A percentile compares a stretch with the other conserved stretches of the same genome.
phyloP scores from a whole-genome alignment of 2,113 vertebrate species.

The Theristicus caerulescens region DNA sequence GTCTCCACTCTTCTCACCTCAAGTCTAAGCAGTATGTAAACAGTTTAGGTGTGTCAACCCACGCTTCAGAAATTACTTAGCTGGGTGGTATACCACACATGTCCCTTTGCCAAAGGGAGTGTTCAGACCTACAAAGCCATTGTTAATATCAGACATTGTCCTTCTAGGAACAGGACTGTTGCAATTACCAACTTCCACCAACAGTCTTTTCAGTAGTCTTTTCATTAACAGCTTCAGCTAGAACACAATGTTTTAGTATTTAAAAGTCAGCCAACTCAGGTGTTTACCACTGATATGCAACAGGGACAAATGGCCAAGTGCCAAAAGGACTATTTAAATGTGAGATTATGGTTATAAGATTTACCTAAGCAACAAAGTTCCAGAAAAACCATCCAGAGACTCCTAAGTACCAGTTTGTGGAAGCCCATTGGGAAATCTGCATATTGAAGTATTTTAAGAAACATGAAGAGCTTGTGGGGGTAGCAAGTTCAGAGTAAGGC shows the following conservation, averaged over 20 bases:
- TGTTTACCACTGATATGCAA: background rate
- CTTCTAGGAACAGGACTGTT: background rate
- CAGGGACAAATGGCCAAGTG: background rate
- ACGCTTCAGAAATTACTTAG: background rate
- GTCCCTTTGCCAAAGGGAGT: background rate
- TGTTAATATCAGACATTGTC: background rate
- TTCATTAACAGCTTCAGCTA: background rate
- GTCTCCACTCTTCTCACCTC: background rate
- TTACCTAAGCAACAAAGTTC: background rate
- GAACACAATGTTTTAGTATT: background rate
- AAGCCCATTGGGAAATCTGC: background rate
- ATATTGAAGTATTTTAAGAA: background rate
- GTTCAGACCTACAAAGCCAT: background rate
- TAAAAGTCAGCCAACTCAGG: background rate
- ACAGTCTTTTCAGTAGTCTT: background rate
- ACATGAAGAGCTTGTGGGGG: background rate
- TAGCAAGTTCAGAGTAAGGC: background rate
- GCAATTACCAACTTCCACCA: background rate
- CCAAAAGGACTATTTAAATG: background rate
- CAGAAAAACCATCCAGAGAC: background rate
- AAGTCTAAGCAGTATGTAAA: background rate
- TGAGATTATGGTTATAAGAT: background rate
- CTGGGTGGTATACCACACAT: accelerated
- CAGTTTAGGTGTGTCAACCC: background rate
- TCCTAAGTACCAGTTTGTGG: background rate